These are phyloP conservation scores for Polia nebulosa DNA, from an alignment of 2,888 invertebrate species.

Conservation along the genomic window DNA sequence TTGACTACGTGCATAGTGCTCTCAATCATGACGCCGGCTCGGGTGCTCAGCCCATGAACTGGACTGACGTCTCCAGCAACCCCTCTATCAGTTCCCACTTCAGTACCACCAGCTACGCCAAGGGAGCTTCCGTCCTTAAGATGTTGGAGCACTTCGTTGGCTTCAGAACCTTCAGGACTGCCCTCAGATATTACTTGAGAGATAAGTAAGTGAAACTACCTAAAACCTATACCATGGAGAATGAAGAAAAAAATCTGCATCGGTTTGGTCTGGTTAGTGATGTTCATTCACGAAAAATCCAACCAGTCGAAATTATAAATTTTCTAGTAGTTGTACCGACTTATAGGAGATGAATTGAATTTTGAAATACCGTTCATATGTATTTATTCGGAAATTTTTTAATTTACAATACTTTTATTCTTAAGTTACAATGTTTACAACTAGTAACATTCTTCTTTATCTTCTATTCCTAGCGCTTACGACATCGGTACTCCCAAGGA, in stretches of 20 bases:
- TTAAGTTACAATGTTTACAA: background rate
- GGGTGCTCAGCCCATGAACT: constrained; percentile 83
- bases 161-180: constrained; percentile 87
- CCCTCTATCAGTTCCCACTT: constrained; percentile 92
- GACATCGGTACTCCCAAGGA: constrained; percentile 79
- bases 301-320: too few species aligned
- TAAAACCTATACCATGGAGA: background rate
- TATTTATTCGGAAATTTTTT: too few species aligned
- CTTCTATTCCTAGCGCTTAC: constrained; percentile 76
- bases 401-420: background rate
- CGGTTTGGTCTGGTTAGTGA: background rate
- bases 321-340: too few species aligned
- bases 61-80: constrained; percentile 89
- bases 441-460: background rate
- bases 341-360: too few species aligned
- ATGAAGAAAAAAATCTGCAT: background rate
- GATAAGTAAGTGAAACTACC: constrained; percentile 84
- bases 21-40: constrained; percentile 90
- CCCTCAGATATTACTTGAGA: constrained; percentile 91
- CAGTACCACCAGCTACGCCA: constrained; percentile 93
- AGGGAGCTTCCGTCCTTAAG: constrained; percentile 92
- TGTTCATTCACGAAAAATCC: background rate
- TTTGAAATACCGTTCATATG: too few species aligned
- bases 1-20: constrained; percentile 93
- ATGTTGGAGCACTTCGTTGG: constrained; percentile 93